These are phyloP conservation scores for Anseranas semipalmata DNA, from an alignment of 2,113 vertebrate species.

Conservation along the genomic window DNA sequence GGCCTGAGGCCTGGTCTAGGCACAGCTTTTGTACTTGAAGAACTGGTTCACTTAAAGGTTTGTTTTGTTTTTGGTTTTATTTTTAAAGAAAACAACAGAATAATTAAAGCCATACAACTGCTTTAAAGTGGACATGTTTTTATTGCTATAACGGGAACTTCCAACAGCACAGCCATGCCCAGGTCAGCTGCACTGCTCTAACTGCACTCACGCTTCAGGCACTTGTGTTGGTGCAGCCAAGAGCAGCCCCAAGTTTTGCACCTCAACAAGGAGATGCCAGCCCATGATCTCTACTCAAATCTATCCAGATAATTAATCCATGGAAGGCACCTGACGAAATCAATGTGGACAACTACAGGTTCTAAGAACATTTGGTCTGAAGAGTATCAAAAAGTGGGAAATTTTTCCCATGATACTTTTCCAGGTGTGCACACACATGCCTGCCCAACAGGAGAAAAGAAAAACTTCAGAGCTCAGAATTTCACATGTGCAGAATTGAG, in stretches of 20 bases:
- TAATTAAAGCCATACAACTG: constrained; percentile 35
- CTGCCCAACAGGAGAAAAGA: not conserved
- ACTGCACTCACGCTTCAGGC: not conserved
- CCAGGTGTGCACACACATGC: too few species aligned
- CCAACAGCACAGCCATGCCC: not conserved
- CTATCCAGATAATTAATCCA: not conserved
- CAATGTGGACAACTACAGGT: not conserved
- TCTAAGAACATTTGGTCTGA: not conserved
- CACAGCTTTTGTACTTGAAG: constrained; percentile 28
- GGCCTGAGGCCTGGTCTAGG: constrained; percentile 2
- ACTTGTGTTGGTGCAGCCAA: not conserved
- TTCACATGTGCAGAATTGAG: not conserved
- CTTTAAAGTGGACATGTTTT: not conserved
- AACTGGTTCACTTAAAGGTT: constrained; percentile 38
- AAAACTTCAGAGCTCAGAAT: not conserved
- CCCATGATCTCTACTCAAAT: not conserved
- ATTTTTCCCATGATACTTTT: not conserved
- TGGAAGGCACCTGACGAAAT: not conserved
- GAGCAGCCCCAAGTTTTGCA: not conserved
- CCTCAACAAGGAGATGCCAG: not conserved
- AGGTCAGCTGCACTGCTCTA: not conserved
- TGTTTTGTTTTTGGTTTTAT: constrained; percentile 32
- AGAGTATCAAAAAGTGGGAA: not conserved
- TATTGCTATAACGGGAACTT: not conserved
- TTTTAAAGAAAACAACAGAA: constrained; percentile 57